Percentiles rank a stretch among this genome's conserved stretches.
Conservation (phyloP, 1,140 invertebrate genomes). For the Halictus rubicundus region DNA sequence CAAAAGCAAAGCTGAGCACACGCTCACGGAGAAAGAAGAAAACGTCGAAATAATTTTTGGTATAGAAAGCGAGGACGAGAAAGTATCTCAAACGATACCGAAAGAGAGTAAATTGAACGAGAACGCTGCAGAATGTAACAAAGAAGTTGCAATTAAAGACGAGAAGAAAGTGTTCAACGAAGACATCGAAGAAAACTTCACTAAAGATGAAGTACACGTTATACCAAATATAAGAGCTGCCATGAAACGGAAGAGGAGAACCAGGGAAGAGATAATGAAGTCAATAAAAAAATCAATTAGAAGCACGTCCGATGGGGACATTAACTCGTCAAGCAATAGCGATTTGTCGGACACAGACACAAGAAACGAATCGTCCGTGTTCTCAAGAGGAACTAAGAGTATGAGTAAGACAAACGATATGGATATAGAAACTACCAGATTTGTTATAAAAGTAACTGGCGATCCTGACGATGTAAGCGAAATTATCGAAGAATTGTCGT, state of each 20-base stretch:
- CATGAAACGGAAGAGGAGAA: constrained; percentile 62
- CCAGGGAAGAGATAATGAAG: constrained; percentile 55
- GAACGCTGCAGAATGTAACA: background rate
- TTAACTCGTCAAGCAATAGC: constrained; percentile 30
- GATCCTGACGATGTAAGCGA: constrained; percentile 70
- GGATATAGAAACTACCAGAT: constrained; percentile 42
- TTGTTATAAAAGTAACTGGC: constrained; percentile 71
- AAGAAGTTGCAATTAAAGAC: constrained; percentile 12
- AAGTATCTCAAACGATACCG: background rate
- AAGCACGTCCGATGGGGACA: constrained; percentile 34
- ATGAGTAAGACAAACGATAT: constrained; percentile 12
- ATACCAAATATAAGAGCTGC: constrained; percentile 51
- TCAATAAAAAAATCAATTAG: constrained; percentile 57
- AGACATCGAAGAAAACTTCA: constrained; percentile 51
- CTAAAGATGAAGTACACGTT: constrained; percentile 43
- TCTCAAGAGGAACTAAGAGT: background rate
- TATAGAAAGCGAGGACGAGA: constrained; percentile 59
- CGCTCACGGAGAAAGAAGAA: constrained; percentile 30
- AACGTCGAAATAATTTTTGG: constrained; percentile 62
- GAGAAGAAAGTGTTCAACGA: constrained; percentile 35
- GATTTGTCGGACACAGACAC: constrained; percentile 35
- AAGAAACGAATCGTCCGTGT: constrained; percentile 17
- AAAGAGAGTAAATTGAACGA: background rate
- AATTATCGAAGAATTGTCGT: constrained; percentile 69
- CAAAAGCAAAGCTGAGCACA: constrained; percentile 30